Evolutionary conservation across 2,797 vertebrate species (phyloP).

Genomic region (Coreius guichenoti): DNA sequence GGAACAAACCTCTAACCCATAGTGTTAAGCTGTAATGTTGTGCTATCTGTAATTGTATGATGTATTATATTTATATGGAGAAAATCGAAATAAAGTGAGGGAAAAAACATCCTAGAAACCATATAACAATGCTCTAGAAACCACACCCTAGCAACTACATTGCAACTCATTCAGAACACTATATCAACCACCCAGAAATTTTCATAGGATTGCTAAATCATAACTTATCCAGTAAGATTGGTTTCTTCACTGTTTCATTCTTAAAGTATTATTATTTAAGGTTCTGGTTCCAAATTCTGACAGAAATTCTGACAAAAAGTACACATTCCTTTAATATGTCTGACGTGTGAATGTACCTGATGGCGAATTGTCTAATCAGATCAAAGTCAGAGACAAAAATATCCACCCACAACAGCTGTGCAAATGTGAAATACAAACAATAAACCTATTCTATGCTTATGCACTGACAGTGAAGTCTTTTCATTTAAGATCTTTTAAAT

Average conservation of each 20-base stretch:
- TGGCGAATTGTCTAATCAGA: not conserved
- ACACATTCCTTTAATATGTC: not conserved
- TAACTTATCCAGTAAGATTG: not conserved
- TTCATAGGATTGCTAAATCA: not conserved
- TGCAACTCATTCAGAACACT: too few relatives aligned
- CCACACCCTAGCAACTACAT: not conserved
- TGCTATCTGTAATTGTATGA: too few relatives aligned
- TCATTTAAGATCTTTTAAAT: constrained; percentile 8
- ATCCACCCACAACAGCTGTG: not conserved
- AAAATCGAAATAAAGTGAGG: too few relatives aligned
- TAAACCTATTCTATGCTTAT: not conserved
- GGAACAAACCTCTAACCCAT: not conserved
- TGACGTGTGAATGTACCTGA: constrained; percentile 8
- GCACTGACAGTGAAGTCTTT: not conserved
- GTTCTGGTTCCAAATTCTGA: not conserved
- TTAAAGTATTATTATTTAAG: not conserved
- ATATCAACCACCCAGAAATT: not conserved
- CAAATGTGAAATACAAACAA: constrained; percentile 11
- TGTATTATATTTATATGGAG: too few relatives aligned
- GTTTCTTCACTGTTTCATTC: not conserved
- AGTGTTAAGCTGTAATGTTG: not conserved
- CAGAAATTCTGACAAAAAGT: not conserved
- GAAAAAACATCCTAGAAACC: too few relatives aligned
- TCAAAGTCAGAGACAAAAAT: not conserved
- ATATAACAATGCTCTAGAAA: not conserved